Conservation (phyloP, 2,113 vertebrate species). For the Silurus asotus region DNA sequence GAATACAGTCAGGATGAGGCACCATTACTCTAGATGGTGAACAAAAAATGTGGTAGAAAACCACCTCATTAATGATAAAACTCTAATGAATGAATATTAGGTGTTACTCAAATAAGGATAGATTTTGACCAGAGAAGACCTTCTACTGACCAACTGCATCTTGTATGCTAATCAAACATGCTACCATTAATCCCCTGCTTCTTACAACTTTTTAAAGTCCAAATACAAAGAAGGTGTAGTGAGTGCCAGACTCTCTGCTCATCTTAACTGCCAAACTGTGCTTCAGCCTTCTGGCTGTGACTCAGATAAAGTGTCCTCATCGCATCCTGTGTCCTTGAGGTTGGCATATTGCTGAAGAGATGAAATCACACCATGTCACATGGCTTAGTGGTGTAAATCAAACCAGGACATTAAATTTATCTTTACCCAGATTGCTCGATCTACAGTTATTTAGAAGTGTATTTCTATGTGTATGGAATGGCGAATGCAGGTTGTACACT, state of each 20-base stretch:
- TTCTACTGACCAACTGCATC: neutral
- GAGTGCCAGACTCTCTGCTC: slow-evolving; percentile 10
- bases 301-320: slow-evolving; percentile 25
- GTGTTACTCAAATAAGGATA: neutral
- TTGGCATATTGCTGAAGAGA: slow-evolving; percentile 17
- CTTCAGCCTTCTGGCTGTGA: slow-evolving; percentile 28
- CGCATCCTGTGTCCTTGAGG: slow-evolving; percentile 41
- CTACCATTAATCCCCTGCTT: neutral
- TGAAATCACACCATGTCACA: neutral
- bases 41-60: neutral
- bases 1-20: neutral
- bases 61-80: too few species aligned
- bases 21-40: too few species aligned
- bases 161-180: neutral
- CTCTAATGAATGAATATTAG: too few species aligned
- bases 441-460: neutral
- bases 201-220: slow-evolving; percentile 4
- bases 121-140: neutral
- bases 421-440: neutral
- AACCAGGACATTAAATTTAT: neutral
- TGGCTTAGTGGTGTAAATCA: slow-evolving; percentile 17
- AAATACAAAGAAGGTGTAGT: neutral
- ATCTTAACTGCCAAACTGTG: neutral
- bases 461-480: neutral
- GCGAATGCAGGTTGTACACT: neutral